Base-by-base conservation (phyloP, 2,113 vertebrate genomes). In the Machaerirhynchus nigripectus region DNA sequence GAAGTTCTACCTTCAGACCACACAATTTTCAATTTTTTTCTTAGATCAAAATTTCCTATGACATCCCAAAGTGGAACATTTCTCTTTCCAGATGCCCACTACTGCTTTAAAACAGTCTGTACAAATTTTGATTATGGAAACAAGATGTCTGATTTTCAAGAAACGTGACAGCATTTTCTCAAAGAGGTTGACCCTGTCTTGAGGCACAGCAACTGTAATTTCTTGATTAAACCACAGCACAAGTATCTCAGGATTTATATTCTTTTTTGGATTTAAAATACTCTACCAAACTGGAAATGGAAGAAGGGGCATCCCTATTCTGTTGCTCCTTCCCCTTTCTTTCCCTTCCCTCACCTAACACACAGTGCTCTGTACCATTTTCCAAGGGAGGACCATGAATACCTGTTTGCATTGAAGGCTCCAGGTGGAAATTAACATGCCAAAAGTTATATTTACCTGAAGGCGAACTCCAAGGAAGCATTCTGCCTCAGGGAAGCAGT, bases 321-420 rank as follows among this genome's bases (percentile, higher is more conserved):
- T 46, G 9, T 28, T 76, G 5, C 17, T 73, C 12, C 39, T 86
- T 80, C 16, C 17, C 59, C 12, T 53, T 79, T 30, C 40, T 75
- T 85, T 87, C 9, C 20, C 33, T 55, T 57, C 18, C 27, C 23
- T 73, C 18, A 55, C 21, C n/a, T 26, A 77, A 40, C 4, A 69
- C 17, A 52, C 2, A 27, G 15, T 30, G 31, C 40, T 85, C 52
- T 26, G 6, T 26, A 75, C 17, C 13, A 50, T 57, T 74, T 33
- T 74, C 24, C 42, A 80, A n/a, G 5, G 11, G 7, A 84, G 37
- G 11, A 60, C 15, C 0, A 0, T 33, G 12, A 70, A 56, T 3
- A 31, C 2, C 1, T 5, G 4, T 42, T 94, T 76, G 9, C 33
- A 77, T 46, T 22, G 15, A 69, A 75, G 27, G 35, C 27, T 70